Base-by-base conservation (phyloP, 2,888 invertebrate species). In the Nycteola revayana region DNA sequence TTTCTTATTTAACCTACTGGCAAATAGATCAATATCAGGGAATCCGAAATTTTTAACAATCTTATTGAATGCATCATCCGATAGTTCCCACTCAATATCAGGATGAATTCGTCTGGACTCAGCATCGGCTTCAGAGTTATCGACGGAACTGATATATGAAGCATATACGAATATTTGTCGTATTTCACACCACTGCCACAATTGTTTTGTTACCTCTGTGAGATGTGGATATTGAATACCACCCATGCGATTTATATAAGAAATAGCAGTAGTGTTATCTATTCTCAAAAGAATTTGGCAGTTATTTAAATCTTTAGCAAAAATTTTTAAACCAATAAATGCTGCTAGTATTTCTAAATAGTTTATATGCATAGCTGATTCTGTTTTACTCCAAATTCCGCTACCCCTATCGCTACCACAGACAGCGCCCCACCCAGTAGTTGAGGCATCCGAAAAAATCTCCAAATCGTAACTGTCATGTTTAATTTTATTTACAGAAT, bases 211-310 rank as follows among this genome's bases (percentile, higher is more conserved):
- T 1, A 48, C 6, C 0, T 31, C 4, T 2, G 28, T 38, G 0
- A 47, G 22, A 9, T 47, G 42, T 3, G 35, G 36, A n/a, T 21
- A 42, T 18, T 34, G 38, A 0, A 48, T 22, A 0, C 48, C 41
- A n/a, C n/a, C n/a, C n/a, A n/a, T n/a, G n/a, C n/a, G n/a, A n/a
- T n/a, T n/a, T n/a, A n/a, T n/a, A n/a, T n/a, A n/a, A n/a, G n/a
- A n/a, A n/a, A n/a, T n/a, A n/a, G n/a, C n/a, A n/a, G n/a, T n/a
- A n/a, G n/a, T 36, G 14, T 47, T 47, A 6, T 47, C 42, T 7
- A 46, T 18, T 2, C 42, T 10, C 1, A 46, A 11, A 6, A 42
- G 22, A 18, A 48, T 34, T 20, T 35, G 11, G 2, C 30, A 36
- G 11, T 37, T 25, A 18, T 1, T 10, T 6, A 22, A 1, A 8